A percentile compares a stretch with the other conserved stretches of the same genome.
Evolutionary conservation across 2,888 invertebrate species (phyloP).

Genomic region (Drosophila peninsularis): DNA sequence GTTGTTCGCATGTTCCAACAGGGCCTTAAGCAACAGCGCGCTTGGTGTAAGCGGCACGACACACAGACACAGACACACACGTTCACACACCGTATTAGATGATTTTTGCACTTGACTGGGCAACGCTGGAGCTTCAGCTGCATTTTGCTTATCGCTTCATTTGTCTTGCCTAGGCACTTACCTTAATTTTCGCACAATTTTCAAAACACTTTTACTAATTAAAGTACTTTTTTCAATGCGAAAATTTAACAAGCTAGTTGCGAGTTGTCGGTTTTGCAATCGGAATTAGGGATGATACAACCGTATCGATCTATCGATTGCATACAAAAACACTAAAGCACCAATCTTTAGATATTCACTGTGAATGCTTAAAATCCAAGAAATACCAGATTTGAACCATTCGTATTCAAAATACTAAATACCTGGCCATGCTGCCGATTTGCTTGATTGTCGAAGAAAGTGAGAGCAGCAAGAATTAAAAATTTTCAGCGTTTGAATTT

Average conservation of each 20-base stretch:
- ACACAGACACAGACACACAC: slow-evolving; percentile 46
- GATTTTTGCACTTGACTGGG: slow-evolving; percentile 51
- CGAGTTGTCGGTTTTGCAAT: slow-evolving; percentile 64
- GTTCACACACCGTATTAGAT: slow-evolving; percentile 42
- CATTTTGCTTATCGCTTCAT: slow-evolving; percentile 19
- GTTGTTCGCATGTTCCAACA: slow-evolving; percentile 47
- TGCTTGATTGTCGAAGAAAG: neutral
- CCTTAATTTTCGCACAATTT: slow-evolving; percentile 67
- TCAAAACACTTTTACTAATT: slow-evolving; percentile 67
- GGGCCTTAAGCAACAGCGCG: slow-evolving; percentile 62
- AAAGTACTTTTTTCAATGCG: slow-evolving; percentile 65
- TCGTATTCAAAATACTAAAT: slow-evolving; percentile 19
- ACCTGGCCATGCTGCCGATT: slow-evolving; percentile 2
- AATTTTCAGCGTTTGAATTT: neutral
- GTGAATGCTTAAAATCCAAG: slow-evolving; percentile 15
- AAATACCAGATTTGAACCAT: slow-evolving; percentile 7
- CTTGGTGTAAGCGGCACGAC: slow-evolving; percentile 61
- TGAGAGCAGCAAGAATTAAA: neutral
- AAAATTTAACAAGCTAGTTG: slow-evolving; percentile 64
- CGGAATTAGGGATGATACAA: slow-evolving; percentile 53
- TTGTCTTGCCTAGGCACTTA: slow-evolving; percentile 38
- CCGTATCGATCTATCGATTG: slow-evolving; percentile 44
- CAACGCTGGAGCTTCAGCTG: slow-evolving; percentile 16
- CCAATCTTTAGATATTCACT: slow-evolving; percentile 15
- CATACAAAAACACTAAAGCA: slow-evolving; percentile 7